Percentiles rank a stretch among this genome's conserved stretches.
These are phyloP conservation scores for Thomomys bottae DNA, from an alignment of 2,113 vertebrate species.

Conservation along the genomic window DNA sequence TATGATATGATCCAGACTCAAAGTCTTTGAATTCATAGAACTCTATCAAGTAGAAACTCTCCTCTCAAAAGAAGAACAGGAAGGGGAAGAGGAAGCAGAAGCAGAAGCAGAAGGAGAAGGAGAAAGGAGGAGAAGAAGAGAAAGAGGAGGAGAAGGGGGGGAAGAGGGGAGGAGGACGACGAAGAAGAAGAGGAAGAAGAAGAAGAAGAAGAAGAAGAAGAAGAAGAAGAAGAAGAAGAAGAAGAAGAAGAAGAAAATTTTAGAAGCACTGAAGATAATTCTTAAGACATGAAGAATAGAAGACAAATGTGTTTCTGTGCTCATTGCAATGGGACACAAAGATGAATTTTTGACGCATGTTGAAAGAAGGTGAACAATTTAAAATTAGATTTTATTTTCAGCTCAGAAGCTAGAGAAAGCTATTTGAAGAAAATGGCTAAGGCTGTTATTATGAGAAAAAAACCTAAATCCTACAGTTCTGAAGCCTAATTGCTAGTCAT, in stretches of 20 bases:
- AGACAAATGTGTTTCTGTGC: not conserved
- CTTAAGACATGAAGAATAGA: not conserved
- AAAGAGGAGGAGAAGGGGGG: not conserved
- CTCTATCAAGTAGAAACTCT: conserved; percentile 30
- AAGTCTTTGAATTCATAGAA: conserved; percentile 28
- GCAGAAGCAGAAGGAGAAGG: not conserved
- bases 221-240: not conserved
- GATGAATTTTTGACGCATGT: not conserved
- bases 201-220: not conserved
- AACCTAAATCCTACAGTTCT: not conserved
- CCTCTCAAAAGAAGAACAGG: not conserved
- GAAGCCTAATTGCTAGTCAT: conserved; percentile 34
- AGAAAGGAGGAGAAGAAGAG: not conserved
- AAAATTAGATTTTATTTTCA: conserved; percentile 60
- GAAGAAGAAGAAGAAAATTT: not conserved
- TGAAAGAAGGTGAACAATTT: conserved; percentile 54
- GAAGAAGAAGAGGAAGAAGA: not conserved
- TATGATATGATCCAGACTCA: not conserved
- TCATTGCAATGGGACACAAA: not conserved
- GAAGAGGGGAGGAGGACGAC: no score
- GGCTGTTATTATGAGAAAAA: conserved; percentile 25
- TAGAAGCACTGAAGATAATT: conserved; percentile 26
- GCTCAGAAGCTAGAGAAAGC: conserved; percentile 5
- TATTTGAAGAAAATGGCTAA: conserved; percentile 40
- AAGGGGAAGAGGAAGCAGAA: not conserved